phyloP scores from a whole-genome alignment of 2,888 invertebrate genomes.

The Ellobium chinense region DNA sequence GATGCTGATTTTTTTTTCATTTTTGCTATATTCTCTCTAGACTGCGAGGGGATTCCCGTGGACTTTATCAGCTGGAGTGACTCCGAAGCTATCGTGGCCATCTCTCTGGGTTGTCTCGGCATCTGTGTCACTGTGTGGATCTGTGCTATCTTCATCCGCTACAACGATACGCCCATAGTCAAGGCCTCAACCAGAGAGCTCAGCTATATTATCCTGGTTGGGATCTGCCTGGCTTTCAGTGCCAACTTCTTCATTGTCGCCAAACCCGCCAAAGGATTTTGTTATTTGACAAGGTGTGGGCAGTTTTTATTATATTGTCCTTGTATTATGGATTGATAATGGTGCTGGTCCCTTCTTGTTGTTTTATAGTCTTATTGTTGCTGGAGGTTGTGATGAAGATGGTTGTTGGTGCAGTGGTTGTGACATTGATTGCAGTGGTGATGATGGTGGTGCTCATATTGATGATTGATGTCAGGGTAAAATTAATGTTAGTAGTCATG shows the following conservation, averaged over 20 bases:
- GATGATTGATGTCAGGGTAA: no score
- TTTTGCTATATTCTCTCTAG: no score
- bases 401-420: no score
- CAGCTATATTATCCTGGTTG: slow-evolving; percentile 89
- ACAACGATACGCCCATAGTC: slow-evolving; percentile 98
- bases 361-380: no score
- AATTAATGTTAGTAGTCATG: no score
- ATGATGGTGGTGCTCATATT: no score
- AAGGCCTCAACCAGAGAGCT: slow-evolving; percentile 81
- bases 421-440: no score
- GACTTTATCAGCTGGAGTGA: slow-evolving; percentile 84
- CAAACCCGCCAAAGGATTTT: slow-evolving; percentile 87
- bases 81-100: slow-evolving; percentile 83
- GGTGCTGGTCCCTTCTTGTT: no score
- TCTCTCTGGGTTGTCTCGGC: slow-evolving; percentile 89
- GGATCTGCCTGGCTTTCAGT: slow-evolving; percentile 73
- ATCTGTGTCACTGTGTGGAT: slow-evolving; percentile 89
- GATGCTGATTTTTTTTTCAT: no score
- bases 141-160: slow-evolving; percentile 88
- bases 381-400: no score
- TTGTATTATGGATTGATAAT: no score
- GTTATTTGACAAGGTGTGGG: slow-evolving; percentile 89
- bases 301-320: no score
- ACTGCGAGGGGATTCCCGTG: slow-evolving; percentile 83
- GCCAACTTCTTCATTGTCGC: slow-evolving; percentile 94